These are phyloP conservation scores for Blastobasis lacticolella DNA, from an alignment of 2,888 invertebrate genomes.

Conservation along the genomic window DNA sequence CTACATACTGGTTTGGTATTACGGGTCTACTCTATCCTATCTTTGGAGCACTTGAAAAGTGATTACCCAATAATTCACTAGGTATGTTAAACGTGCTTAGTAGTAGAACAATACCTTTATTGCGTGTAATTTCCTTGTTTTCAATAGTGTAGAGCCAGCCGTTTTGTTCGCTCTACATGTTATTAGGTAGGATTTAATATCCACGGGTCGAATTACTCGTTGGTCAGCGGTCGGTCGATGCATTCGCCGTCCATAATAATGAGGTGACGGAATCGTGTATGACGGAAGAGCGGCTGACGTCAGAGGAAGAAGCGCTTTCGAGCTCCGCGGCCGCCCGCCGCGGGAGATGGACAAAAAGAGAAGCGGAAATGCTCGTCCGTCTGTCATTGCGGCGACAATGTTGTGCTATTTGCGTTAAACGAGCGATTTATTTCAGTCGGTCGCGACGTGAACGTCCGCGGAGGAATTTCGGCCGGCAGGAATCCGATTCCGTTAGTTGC, in stretches of 20 bases:
- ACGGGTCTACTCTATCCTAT: too few relatives aligned
- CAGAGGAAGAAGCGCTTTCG: slow-evolving; percentile 36
- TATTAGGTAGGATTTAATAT: too few relatives aligned
- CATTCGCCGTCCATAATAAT: slow-evolving; percentile 23
- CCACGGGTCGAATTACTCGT: too few relatives aligned
- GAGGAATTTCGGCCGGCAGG: slow-evolving; percentile 68
- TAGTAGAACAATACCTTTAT: too few relatives aligned
- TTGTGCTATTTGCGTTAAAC: slow-evolving; percentile 70
- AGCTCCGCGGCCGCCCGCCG: slow-evolving; percentile 7
- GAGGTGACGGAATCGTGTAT: slow-evolving; percentile 31
- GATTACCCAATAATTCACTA: too few relatives aligned
- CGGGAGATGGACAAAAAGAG: slow-evolving; percentile 47
- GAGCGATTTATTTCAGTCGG: slow-evolving; percentile 72
- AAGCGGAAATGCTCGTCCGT: slow-evolving; percentile 64
- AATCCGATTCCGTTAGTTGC: slow-evolving; percentile 61
- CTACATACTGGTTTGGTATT: too few relatives aligned
- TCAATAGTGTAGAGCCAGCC: too few relatives aligned
- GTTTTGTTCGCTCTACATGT: too few relatives aligned
- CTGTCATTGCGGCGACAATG: slow-evolving; percentile 68
- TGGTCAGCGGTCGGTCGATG: too few relatives aligned
- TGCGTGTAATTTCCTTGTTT: too few relatives aligned
- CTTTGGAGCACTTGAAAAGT: too few relatives aligned
- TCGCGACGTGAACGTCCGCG: slow-evolving; percentile 68
- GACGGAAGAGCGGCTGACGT: slow-evolving; percentile 43
- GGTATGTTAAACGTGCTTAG: too few relatives aligned